Conservation (phyloP, 2,113 vertebrate species). For the Ctenodactylus gundi region DNA sequence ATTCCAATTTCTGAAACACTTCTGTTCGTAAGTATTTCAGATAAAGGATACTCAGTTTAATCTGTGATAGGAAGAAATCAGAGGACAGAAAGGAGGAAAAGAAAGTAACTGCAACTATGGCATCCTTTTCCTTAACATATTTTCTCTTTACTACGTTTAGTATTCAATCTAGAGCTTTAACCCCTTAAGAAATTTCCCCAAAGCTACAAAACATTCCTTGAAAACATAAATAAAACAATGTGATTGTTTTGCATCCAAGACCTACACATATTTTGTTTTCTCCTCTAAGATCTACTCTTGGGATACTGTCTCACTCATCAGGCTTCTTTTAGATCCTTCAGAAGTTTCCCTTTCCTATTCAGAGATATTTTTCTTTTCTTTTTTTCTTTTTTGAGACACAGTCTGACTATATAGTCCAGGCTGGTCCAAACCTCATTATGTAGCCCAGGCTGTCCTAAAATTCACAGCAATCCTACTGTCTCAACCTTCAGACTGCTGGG, state of each 20-base stretch:
- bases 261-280: background rate
- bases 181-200: background rate
- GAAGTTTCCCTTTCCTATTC: background rate
- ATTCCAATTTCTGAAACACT: background rate
- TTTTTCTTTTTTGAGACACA: too few relatives aligned
- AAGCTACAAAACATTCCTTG: background rate
- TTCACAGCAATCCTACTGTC: too few relatives aligned
- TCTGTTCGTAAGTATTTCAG: background rate
- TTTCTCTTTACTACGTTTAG: background rate
- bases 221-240: slow-evolving; percentile 33
- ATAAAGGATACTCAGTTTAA: background rate
- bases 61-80: background rate
- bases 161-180: background rate
- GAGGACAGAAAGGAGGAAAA: background rate
- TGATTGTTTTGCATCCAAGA: background rate
- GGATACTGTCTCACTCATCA: background rate
- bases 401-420: too few relatives aligned
- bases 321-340: background rate
- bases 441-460: too few relatives aligned
- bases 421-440: too few relatives aligned
- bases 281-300: background rate
- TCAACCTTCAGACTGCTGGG: too few relatives aligned
- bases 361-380: background rate
- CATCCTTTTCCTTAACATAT: background rate
- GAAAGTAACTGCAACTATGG: slow-evolving; percentile 2